Evolutionary conservation across 2,888 invertebrate genomes (phyloP).

Genomic region (Sinopyrophorus schimmeli): DNA sequence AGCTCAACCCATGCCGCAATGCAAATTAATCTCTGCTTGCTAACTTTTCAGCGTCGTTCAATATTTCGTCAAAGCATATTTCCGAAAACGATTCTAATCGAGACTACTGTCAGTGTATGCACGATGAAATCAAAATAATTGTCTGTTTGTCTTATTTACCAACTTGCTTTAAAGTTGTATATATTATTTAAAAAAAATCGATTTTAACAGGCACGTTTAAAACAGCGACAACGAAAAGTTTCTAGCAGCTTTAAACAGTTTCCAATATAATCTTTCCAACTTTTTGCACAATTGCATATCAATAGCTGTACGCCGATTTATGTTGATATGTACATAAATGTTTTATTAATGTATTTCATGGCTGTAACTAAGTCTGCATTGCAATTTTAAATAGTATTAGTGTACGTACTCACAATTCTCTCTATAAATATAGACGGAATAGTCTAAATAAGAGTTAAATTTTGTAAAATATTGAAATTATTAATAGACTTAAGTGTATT

Average conservation of each 20-base stretch:
- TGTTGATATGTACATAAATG: constrained; percentile 34
- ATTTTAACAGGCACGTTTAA: no score
- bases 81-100: no score
- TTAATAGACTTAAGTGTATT: constrained; percentile 36
- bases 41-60: constrained; percentile 2
- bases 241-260: constrained; percentile 7
- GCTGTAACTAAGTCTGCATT: constrained; percentile 38
- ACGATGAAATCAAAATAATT: no score
- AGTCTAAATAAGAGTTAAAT: constrained; percentile 30
- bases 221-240: constrained; percentile 11
- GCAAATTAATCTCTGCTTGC: not conserved
- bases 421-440: constrained; percentile 26
- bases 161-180: no score
- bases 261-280: constrained; percentile 14
- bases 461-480: constrained; percentile 36
- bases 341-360: constrained; percentile 37
- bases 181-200: no score
- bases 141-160: no score
- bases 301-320: constrained; percentile 27
- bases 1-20: constrained; percentile 7
- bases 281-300: constrained; percentile 30
- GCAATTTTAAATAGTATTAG: constrained; percentile 28
- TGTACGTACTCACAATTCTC: constrained; percentile 29
- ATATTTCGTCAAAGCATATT: no score
- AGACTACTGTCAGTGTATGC: no score